Evolutionary conservation across 2,888 invertebrate species (phyloP).

Genomic region (Cylloceria caligata): DNA sequence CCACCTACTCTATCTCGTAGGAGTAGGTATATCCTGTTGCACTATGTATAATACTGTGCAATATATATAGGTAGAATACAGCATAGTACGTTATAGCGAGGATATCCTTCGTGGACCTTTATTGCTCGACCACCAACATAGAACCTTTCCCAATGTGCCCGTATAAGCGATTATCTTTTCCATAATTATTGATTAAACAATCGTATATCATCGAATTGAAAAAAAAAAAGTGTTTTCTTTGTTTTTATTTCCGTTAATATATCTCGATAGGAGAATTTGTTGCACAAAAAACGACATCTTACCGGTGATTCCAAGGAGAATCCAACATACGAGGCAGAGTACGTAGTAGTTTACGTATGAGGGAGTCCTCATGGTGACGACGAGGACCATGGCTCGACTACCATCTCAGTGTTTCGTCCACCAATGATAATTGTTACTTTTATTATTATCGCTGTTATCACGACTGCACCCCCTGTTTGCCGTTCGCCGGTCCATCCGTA

Average conservation of each 20-base stretch:
- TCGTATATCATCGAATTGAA: background rate
- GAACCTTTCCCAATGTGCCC: slow-evolving; percentile 32
- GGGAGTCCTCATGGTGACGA: slow-evolving; percentile 83
- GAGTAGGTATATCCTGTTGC: slow-evolving; percentile 37
- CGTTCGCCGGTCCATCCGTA: slow-evolving; percentile 65
- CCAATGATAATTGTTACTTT: slow-evolving; percentile 55
- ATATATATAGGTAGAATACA: background rate
- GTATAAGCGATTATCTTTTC: background rate
- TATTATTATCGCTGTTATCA: slow-evolving; percentile 30
- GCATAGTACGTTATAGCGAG: slow-evolving; percentile 10
- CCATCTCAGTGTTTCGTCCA: slow-evolving; percentile 71
- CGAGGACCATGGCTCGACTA: slow-evolving; percentile 74
- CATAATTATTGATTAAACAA: slow-evolving; percentile 2
- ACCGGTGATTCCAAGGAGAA: slow-evolving; percentile 83
- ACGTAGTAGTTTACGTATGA: slow-evolving; percentile 84
- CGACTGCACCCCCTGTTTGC: slow-evolving; percentile 28
- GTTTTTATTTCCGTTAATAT: background rate
- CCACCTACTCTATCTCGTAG: slow-evolving; percentile 22
- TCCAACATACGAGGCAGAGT: slow-evolving; percentile 84
- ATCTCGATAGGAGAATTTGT: background rate
- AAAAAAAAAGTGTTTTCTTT: background rate
- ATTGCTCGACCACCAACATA: slow-evolving; percentile 37
- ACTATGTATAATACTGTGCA: slow-evolving; percentile 25
- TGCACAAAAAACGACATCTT: slow-evolving; percentile 70
- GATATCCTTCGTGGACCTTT: slow-evolving; percentile 47